Evolutionary conservation across 2,113 vertebrate genomes (phyloP), one percentile per base, ranked within the genome.

Genomic region (Camelus bactrianus): DNA sequence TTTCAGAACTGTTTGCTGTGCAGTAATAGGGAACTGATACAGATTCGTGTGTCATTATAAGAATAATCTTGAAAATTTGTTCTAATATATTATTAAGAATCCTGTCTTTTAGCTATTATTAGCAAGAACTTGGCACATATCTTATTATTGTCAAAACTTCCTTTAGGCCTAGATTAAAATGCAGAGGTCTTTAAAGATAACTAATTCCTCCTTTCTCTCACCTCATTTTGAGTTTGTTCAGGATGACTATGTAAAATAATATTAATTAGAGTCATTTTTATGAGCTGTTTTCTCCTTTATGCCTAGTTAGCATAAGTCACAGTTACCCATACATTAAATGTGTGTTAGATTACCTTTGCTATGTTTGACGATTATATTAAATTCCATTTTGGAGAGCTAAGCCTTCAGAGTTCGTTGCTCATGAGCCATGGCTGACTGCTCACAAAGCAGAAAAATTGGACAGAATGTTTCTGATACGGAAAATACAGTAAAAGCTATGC

Each of bases 201-300:
- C 35, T 26, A 26, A 73, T 89, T 94, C 67, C 32, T 94, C 65
- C 28, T 86, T 90, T 94, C 85, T 64, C 89, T 96, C 67, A 22
- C 72, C 16, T 95, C 62, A 7, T 58, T 56, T 85, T 94, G 62
- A 79, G 35, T 28, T 67, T 72, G 65, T 88, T 81, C 56, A 13
- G 35, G 17, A 5, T 32, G 65, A 64, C 81, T 94, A 8, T 58
- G 56, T 82, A 92, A 70, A 96, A 69, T 95, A 73, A 73, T 85
- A 89, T 85, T 93, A 93, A 89, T 86, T 85, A 56, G 15, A 85
- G 70, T 89, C 77, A 70, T 86, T 93, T 90, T 72, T 79, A 42
- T 32, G 67, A 86, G 50, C 67, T 14, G 64, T 69, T 91, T 96
- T 76, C 85, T 77, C 85, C 60, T 89, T 86, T 69, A 13, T 91